phyloP scores from a whole-genome alignment of 2,888 invertebrate species.

The Eustalomyia histrio region DNA sequence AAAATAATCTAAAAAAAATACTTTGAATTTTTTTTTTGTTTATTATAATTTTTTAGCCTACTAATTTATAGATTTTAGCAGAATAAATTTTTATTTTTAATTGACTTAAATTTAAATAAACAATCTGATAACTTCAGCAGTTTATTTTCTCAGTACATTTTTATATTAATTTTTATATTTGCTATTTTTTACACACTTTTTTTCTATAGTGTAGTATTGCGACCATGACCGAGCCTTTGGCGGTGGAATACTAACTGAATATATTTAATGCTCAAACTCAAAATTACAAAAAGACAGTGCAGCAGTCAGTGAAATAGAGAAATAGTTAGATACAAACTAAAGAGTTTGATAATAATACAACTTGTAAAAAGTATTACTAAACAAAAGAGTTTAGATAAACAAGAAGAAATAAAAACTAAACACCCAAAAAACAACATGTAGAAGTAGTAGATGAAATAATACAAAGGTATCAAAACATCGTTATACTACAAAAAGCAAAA shows the following conservation, averaged over 20 bases:
- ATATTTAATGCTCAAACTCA: not conserved
- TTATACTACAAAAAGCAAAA: not conserved
- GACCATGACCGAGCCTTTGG: slow-evolving; percentile 52
- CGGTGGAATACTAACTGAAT: slow-evolving; percentile 22
- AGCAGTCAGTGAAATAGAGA: not conserved
- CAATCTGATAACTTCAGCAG: too few species aligned
- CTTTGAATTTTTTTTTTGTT: too few species aligned
- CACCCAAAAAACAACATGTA: not conserved
- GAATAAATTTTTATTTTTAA: too few species aligned
- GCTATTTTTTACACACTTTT: too few species aligned
- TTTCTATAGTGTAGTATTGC: too few species aligned
- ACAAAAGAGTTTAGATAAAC: slow-evolving; percentile 38
- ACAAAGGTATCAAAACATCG: slow-evolving; percentile 6
- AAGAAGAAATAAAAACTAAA: not conserved
- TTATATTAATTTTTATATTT: too few species aligned
- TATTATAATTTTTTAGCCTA: too few species aligned
- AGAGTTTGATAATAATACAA: slow-evolving; percentile 10
- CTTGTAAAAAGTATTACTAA: slow-evolving; percentile 29
- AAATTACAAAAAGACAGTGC: not conserved
- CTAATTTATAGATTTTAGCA: too few species aligned
- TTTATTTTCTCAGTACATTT: too few species aligned
- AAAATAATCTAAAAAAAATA: too few species aligned
- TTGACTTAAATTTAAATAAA: too few species aligned
- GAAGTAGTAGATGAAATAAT: not conserved
- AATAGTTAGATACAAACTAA: not conserved